Evolutionary conservation across 2,113 vertebrate genomes (phyloP).

Genomic region (Colaptes auratus): DNA sequence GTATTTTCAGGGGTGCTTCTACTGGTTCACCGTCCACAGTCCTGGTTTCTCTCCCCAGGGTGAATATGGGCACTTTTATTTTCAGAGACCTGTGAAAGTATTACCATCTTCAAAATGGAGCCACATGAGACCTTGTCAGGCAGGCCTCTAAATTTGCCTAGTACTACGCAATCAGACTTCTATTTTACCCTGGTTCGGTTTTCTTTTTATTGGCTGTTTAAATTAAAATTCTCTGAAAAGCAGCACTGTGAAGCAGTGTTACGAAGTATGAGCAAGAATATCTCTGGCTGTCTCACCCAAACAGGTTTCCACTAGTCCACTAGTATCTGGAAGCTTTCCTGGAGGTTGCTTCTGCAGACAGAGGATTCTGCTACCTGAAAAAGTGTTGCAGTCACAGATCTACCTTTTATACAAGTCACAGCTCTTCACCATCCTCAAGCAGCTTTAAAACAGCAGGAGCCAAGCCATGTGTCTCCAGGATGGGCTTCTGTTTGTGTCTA

Average conservation of each 20-base stretch:
- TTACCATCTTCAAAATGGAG: background rate
- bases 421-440: background rate
- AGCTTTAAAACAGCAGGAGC: background rate
- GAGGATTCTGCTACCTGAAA: background rate
- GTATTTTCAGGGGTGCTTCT: background rate
- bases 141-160: background rate
- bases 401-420: background rate
- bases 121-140: background rate
- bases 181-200: background rate
- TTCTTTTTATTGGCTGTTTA: background rate
- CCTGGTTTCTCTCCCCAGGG: background rate
- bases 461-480: accelerated
- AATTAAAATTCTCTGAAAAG: background rate
- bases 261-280: background rate
- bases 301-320: background rate
- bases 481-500: background rate
- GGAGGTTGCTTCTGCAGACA: background rate
- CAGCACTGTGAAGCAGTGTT: background rate
- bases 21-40: background rate
- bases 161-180: background rate
- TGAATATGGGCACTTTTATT: background rate
- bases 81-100: background rate
- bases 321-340: background rate
- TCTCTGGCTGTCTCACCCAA: background rate
- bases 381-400: background rate